Base-by-base conservation (phyloP, 2,888 invertebrate species). In the Tenthredo distinguenda region DNA sequence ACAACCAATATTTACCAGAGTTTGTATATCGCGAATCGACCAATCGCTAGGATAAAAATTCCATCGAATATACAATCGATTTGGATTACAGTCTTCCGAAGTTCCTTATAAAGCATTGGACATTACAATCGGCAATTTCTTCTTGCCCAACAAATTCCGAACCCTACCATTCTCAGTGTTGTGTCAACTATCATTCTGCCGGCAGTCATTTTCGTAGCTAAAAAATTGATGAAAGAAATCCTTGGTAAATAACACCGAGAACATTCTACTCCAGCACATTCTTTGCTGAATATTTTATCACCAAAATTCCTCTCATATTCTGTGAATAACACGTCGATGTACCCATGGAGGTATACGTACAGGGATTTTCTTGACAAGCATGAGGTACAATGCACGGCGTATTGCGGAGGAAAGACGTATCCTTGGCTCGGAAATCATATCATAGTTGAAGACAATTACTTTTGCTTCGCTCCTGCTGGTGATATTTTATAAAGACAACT, bases 381-480 rank as follows among this genome's bases (percentile, higher is more conserved):
- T 62, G 26, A 68, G 15, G 5, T 34, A 31, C 31, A 18, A 18
- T 68, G 31, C 31, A 68, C 0, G 31, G 68, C 68, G 34, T 43
- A 9, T 50, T n/a, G 50, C 43, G 31, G 31, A 15, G 31, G 15
- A 15, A 55, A 50, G 77, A 77, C 77, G 31, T 31, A 77, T 55
- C 55, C n/a, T 55, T 55, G 77, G 77, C 77, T 55, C 77, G 77
- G 10, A 55, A 26, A 26, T 50, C 72, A 10, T 12, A 40, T 21
- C 15, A 34, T 31, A 4, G 9, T 50, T 31, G 10, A 2, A 77
- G 77, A 77, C 18, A 55, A 55, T 77, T 55, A 77, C 15, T 77
- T 50, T 15, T 77, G 34, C 77, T 55, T 50, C 31, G 18, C 2
- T 77, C 34, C 31, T 9, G 6, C 34, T 34, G 34, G 50, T 50